A percentile compares a stretch with the other conserved stretches of the same genome.
Conservation (phyloP, 2,797 vertebrate genomes). For the Pangasius djambal region DNA sequence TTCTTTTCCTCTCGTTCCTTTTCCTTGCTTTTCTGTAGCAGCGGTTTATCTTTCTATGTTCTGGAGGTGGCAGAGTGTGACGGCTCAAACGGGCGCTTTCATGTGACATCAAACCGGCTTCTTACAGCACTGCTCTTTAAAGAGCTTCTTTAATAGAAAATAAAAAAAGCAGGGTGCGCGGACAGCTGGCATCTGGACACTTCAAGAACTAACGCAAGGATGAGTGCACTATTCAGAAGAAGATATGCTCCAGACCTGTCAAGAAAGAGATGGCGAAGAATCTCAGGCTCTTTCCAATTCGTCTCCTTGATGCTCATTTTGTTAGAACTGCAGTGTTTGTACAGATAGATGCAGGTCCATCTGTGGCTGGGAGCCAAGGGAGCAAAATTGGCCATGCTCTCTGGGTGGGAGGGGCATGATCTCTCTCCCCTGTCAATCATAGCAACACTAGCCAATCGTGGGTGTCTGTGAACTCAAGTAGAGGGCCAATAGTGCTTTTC, state of each 20-base stretch:
- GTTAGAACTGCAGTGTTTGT: not conserved
- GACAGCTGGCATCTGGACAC: slow-evolving; percentile 24
- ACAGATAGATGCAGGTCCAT: not conserved
- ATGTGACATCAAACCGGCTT: slow-evolving; percentile 26
- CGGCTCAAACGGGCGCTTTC: slow-evolving; percentile 22
- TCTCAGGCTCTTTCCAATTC: not conserved
- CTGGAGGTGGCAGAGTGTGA: not conserved
- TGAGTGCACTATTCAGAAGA: slow-evolving; percentile 2
- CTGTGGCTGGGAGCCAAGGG: not conserved
- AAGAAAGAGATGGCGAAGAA: not conserved
- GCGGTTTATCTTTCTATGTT: slow-evolving; percentile 7
- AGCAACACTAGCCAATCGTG: not conserved
- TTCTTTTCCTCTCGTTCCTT: not conserved
- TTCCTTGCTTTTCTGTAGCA: not conserved
- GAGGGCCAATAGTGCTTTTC: not conserved
- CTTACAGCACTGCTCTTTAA: slow-evolving; percentile 2
- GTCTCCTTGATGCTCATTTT: not conserved
- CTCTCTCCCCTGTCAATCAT: not conserved
- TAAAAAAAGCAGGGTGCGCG: too few species aligned
- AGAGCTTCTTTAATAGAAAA: not conserved
- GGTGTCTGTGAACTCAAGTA: not conserved
- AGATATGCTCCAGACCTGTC: not conserved
- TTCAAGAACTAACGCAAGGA: not conserved
- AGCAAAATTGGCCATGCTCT: not conserved
- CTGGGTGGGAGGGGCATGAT: not conserved